phyloP scores from a whole-genome alignment of 2,797 vertebrate species.

The Pangasius macronema region DNA sequence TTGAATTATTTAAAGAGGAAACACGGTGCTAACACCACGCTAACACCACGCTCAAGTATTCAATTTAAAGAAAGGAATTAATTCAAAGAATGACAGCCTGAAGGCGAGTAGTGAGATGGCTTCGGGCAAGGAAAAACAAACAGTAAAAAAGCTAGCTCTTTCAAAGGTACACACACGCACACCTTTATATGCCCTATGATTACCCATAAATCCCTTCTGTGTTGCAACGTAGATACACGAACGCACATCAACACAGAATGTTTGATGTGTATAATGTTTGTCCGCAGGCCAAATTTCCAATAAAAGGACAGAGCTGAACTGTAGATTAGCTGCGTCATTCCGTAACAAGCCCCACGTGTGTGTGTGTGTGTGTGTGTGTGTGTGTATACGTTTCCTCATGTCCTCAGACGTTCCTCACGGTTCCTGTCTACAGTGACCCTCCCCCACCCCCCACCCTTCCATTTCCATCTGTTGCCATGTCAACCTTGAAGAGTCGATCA shows the following conservation, averaged over 20 bases:
- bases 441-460: conserved; percentile 1
- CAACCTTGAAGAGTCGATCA: conserved; percentile 70
- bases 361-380: conserved; percentile 1
- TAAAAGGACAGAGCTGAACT: not conserved
- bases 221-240: not conserved
- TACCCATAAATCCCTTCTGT: not conserved
- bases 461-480: conserved; percentile 69
- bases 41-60: not conserved
- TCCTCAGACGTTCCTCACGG: not conserved
- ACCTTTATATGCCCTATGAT: not conserved
- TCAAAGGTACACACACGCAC: not conserved
- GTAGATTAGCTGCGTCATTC: not conserved
- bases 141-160: not conserved
- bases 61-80: not conserved
- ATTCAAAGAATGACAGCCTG: not conserved
- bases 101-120: not conserved
- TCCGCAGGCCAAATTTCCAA: not conserved
- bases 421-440: conserved; percentile 12
- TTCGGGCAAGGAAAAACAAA: not conserved
- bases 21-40: too few relatives aligned
- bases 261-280: not conserved
- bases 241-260: not conserved
- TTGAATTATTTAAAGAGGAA: not conserved
- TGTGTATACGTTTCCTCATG: conserved; percentile 23
- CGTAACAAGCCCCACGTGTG: not conserved